A percentile compares a stretch with the other conserved stretches of the same genome.
These are phyloP conservation scores for Balaeniceps rex DNA, from an alignment of 2,113 vertebrate genomes.

Conservation along the genomic window DNA sequence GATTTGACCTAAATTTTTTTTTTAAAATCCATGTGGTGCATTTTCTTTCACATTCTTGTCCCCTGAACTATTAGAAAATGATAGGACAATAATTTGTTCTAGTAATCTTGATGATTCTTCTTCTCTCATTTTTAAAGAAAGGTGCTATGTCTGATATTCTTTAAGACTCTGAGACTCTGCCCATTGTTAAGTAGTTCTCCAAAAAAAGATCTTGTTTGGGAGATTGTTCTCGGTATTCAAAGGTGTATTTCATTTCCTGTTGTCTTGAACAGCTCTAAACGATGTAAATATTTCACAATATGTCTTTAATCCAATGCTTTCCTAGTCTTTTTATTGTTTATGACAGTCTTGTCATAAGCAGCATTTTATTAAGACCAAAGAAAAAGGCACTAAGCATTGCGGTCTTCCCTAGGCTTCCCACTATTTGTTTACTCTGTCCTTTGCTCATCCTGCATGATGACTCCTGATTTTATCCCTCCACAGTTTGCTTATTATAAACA, in stretches of 20 bases:
- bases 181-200: not conserved
- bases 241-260: not conserved
- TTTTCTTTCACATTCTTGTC: not conserved
- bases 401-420: not conserved
- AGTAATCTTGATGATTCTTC: not conserved
- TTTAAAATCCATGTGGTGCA: not conserved
- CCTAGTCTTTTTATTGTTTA: not conserved
- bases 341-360: not conserved
- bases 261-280: not conserved
- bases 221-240: not conserved
- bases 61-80: not conserved
- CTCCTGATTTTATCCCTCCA: not conserved
- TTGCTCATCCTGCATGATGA: not conserved
- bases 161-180: not conserved
- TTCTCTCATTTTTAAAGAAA: not conserved
- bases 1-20: not conserved
- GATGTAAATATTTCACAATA: not conserved
- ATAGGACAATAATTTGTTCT: not conserved
- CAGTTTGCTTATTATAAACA: not conserved
- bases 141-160: not conserved
- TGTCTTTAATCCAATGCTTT: not conserved
- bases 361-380: not conserved
- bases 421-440: not conserved
- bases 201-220: not conserved
- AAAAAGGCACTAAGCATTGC: not conserved